Evolutionary conservation across 2,888 invertebrate species (phyloP).

Genomic region (Galerucella nymphaeae): DNA sequence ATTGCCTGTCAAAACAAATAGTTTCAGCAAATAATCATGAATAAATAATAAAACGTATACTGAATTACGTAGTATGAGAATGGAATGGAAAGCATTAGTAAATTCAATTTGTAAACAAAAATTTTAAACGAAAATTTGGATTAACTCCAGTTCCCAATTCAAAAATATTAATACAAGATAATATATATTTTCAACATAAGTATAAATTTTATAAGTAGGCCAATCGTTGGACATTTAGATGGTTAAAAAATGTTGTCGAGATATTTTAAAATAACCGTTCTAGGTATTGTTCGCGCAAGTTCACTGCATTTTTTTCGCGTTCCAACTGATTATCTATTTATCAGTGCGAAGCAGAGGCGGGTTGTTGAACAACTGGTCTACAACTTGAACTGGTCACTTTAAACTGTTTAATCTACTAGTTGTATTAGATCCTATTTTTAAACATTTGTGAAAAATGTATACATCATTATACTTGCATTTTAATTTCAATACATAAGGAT

Average conservation of each 20-base stretch:
- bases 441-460: slow-evolving; percentile 16
- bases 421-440: slow-evolving; percentile 27
- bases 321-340: no score
- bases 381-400: slow-evolving; percentile 12
- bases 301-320: no score
- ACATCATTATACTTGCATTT: slow-evolving; percentile 27
- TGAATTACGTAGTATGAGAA: slow-evolving; percentile 12
- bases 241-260: not conserved
- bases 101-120: slow-evolving; percentile 25
- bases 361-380: not conserved
- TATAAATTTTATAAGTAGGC: slow-evolving; percentile 22
- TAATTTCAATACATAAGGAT: slow-evolving; percentile 20
- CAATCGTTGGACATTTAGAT: not conserved
- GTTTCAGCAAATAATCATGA: not conserved
- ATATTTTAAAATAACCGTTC: not conserved
- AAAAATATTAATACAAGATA: slow-evolving; percentile 29
- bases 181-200: slow-evolving; percentile 24
- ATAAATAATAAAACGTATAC: slow-evolving; percentile 2
- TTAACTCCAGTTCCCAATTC: slow-evolving; percentile 29
- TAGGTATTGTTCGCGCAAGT: no score
- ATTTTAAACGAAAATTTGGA: slow-evolving; percentile 27
- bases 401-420: slow-evolving; percentile 22
- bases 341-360: no score
- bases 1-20: not conserved
- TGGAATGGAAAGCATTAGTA: slow-evolving; percentile 13